Evolutionary conservation across 2,888 invertebrate species (phyloP), one percentile per base, ranked within the genome.

Genomic region (Protophormia terraenovae): DNA sequence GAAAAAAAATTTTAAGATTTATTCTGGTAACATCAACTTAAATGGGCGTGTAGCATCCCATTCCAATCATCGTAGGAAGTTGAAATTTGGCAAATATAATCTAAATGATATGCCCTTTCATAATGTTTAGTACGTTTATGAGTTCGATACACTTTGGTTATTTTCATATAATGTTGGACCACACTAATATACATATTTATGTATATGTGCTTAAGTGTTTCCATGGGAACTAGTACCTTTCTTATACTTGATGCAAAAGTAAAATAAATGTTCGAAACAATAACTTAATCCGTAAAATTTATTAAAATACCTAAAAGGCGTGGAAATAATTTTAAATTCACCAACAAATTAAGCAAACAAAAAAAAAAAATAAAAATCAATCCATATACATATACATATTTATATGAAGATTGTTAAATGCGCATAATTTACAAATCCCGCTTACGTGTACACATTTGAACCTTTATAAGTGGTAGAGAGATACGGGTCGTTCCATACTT

Each of bases 261-360:
- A 58, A 47, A 45, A 47, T 22, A 58, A 73, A 24, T 50, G 19
- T 50, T n/a, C 10, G 16, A 62, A 62, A 88, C 90, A 90, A 90
- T 89, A 91, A 90, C 90, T 90, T 90, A 90, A 91, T 90, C 91
- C 90, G 90, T 90, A 90, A 90, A 90, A 90, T 90, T 89, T 90
- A 89, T 89, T 89, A 87, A 87, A 53, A 90, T 88, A 89, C 69
- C 58, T 53, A 29, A 78, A 72, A 77, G 64, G 64, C 66, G 58
- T 72, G 71, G 47, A 77, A 58, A 72, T 35, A 77, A 72, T 72
- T 75, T 62, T 10, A 50, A 60, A 67, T 35, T 60, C 32, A 53
- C 53, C 60, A 62, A 8, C 12, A 38, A 22, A 10, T 8, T 45
- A 4, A 19, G 32, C 6, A 50, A 69, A 24, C n/a, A 66, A 64